Percentiles rank a stretch among this genome's conserved stretches.
Evolutionary conservation across 2,888 invertebrate genomes (phyloP).

Genomic region (Scrobipalpa atriplicella): DNA sequence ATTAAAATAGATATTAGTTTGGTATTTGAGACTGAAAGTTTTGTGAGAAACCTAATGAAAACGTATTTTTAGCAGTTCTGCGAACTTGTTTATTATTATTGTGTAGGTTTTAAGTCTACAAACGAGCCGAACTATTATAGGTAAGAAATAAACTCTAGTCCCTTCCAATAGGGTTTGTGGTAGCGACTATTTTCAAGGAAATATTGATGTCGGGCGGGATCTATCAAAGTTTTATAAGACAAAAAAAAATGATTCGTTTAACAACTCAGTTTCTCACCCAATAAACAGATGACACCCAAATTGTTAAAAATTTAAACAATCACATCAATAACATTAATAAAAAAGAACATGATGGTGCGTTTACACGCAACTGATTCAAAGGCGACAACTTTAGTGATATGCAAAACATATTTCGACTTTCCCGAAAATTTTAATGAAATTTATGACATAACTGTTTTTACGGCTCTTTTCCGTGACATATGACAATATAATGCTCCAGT

Average conservation of each 20-base stretch:
- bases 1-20: no score
- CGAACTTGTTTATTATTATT: no score
- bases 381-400: slow-evolving; percentile 68
- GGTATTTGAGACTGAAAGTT: no score
- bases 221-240: no score
- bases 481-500: slow-evolving; percentile 65
- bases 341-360: slow-evolving; percentile 52
- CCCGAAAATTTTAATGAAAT: slow-evolving; percentile 47
- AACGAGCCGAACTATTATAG: no score
- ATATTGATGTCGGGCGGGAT: neutral
- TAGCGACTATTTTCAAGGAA: no score
- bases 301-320: slow-evolving; percentile 55
- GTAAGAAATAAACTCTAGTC: no score
- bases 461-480: slow-evolving; percentile 70
- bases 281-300: slow-evolving; percentile 43
- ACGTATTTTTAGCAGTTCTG: no score
- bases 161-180: no score
- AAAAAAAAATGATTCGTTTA: no score
- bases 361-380: slow-evolving; percentile 65
- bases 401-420: slow-evolving; percentile 59
- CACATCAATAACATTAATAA: slow-evolving; percentile 72
- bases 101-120: no score
- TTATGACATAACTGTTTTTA: slow-evolving; percentile 63
- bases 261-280: slow-evolving; percentile 25
- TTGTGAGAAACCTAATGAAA: no score